Conservation (phyloP, 2,888 invertebrate genomes). For the Linnaemya tessellans region DNA sequence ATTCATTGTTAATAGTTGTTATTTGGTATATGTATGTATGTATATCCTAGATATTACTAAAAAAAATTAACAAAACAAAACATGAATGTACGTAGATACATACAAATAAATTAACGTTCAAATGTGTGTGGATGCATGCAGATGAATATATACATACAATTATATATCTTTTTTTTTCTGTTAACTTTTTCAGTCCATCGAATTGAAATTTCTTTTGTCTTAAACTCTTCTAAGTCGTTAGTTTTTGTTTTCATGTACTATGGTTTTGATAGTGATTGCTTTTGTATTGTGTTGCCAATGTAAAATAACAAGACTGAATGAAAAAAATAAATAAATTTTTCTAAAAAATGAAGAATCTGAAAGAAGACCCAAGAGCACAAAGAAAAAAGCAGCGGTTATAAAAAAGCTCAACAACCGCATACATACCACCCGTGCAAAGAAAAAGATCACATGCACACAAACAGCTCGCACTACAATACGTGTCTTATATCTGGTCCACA, state of each 20-base stretch:
- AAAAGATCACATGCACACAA: too few relatives aligned
- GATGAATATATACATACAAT: background rate
- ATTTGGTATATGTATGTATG: conserved; percentile 40
- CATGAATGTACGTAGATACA: background rate
- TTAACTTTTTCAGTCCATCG: conserved; percentile 64
- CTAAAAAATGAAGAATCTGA: conserved; percentile 31
- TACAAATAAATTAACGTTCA: background rate
- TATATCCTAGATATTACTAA: conserved; percentile 51
- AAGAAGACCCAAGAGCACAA: conserved; percentile 28
- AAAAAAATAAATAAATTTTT: conserved; percentile 55
- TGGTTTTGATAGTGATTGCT: conserved; percentile 71
- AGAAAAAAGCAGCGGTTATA: conserved; percentile 35
- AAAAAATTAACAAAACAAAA: conserved; percentile 50
- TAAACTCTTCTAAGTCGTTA: conserved; percentile 69
- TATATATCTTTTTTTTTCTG: conserved; percentile 37
- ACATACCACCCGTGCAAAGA: background rate
- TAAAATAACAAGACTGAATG: conserved; percentile 40
- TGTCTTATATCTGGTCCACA: too few relatives aligned
- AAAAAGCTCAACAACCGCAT: conserved; percentile 58
- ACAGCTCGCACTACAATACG: too few relatives aligned
- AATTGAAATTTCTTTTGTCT: conserved; percentile 73
- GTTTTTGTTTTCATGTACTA: conserved; percentile 52
- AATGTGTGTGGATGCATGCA: background rate
- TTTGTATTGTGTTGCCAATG: conserved; percentile 68
- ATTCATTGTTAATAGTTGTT: conserved; percentile 43